A percentile compares a stretch with the other conserved stretches of the same genome.
Conservation (phyloP, 2,113 vertebrate species). For the Xenopus tropicalis region DNA sequence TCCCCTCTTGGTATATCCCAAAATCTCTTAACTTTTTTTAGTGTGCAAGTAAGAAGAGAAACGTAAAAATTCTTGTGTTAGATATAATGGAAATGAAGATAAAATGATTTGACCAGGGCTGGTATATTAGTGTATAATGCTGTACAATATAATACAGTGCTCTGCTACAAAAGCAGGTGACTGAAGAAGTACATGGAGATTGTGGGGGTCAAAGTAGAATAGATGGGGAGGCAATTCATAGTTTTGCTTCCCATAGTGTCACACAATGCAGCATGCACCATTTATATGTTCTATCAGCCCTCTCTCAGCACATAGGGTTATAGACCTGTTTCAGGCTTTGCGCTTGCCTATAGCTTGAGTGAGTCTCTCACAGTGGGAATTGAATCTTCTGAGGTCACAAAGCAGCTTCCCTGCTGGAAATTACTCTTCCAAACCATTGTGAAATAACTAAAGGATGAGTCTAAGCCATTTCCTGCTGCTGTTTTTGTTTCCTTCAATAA, state of each 20-base stretch:
- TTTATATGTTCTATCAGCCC: slow-evolving; percentile 27
- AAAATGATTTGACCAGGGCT: too few species aligned
- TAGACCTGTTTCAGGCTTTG: slow-evolving; percentile 24
- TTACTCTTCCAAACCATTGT: slow-evolving; percentile 34
- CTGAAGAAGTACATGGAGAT: too few species aligned
- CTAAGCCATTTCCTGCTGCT: slow-evolving; percentile 26
- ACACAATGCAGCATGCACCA: slow-evolving; percentile 13
- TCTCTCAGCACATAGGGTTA: slow-evolving; percentile 9
- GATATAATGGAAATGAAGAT: too few species aligned
- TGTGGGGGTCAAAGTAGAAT: too few species aligned
- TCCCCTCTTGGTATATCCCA: too few species aligned
- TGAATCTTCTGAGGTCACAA: slow-evolving; percentile 10
- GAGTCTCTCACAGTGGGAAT: slow-evolving; percentile 35
- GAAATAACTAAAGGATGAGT: slow-evolving; percentile 15
- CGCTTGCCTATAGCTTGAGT: slow-evolving; percentile 23
- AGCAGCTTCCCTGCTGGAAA: slow-evolving; percentile 19
- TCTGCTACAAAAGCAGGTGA: too few species aligned
- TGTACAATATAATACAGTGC: too few species aligned
- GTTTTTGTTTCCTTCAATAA: slow-evolving; percentile 23
- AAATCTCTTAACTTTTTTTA: too few species aligned
- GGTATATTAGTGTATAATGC: too few species aligned
- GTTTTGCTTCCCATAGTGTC: slow-evolving; percentile 4
- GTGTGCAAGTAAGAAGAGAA: too few species aligned
- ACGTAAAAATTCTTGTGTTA: too few species aligned
- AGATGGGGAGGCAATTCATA: slow-evolving; percentile 3